phyloP scores from a whole-genome alignment of 2,888 invertebrate species.

The Himalopsyche tibetana region DNA sequence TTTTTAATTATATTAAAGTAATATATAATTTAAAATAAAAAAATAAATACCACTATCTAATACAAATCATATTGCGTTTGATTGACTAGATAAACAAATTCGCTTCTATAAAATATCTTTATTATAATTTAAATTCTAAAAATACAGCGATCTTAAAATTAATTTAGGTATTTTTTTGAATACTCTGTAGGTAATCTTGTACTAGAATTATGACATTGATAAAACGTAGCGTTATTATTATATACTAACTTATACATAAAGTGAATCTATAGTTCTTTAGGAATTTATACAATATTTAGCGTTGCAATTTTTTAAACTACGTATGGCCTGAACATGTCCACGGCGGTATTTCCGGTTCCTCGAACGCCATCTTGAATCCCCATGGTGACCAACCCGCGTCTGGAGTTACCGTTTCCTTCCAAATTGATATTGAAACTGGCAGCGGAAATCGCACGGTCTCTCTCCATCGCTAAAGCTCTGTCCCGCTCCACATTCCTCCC shows the following conservation, averaged over 20 bases:
- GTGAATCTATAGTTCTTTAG: neutral
- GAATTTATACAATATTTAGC: neutral
- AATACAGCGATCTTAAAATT: neutral
- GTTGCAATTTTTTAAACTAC: slow-evolving; percentile 67
- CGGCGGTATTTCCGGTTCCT: slow-evolving; percentile 66
- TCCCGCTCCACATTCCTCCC: slow-evolving; percentile 44
- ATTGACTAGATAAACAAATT: neutral
- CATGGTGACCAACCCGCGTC: slow-evolving; percentile 74
- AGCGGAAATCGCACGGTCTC: slow-evolving; percentile 47
- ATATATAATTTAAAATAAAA: neutral
- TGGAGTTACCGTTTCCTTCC: slow-evolving; percentile 47
- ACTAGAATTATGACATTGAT: neutral
- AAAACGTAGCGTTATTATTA: neutral
- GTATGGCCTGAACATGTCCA: slow-evolving; percentile 74
- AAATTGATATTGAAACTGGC: slow-evolving; percentile 50
- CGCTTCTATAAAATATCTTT: neutral
- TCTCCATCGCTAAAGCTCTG: slow-evolving; percentile 50
- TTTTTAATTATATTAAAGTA: too few species aligned
- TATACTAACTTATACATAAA: slow-evolving; percentile 8
- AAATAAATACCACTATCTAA: slow-evolving; percentile 3
- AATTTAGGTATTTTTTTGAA: neutral
- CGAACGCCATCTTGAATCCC: slow-evolving; percentile 73
- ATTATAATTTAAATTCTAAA: neutral
- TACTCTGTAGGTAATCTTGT: neutral
- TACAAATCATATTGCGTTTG: slow-evolving; percentile 29